These are phyloP conservation scores for Desmophyllum pertusum DNA, from an alignment of 92 coral and sea anemone genomes.

Conservation along the genomic window DNA sequence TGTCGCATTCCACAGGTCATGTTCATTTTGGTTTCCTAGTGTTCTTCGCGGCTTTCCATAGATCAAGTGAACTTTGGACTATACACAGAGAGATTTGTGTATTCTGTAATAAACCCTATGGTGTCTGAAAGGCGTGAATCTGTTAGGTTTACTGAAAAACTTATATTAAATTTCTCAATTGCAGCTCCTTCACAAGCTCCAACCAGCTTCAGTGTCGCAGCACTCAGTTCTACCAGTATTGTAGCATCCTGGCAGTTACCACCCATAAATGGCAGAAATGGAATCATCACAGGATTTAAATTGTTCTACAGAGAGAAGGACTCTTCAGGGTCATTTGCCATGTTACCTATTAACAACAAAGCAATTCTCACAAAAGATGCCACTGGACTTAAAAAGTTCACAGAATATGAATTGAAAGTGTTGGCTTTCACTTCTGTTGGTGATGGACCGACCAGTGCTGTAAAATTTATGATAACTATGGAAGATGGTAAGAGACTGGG, in stretches of 20 bases:
- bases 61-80: too few species aligned
- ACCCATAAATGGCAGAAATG: too few species aligned
- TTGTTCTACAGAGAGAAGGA: too few species aligned
- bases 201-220: neutral
- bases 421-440: slow-evolving; percentile 6
- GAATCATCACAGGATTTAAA: too few species aligned
- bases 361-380: neutral
- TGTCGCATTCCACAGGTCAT: too few species aligned
- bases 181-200: slow-evolving; percentile 5
- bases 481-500: neutral
- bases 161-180: neutral
- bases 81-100: too few species aligned
- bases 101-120: neutral
- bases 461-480: neutral
- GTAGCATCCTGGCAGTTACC: too few species aligned
- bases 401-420: slow-evolving; percentile 41
- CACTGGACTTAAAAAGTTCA: slow-evolving; percentile 29
- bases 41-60: too few species aligned
- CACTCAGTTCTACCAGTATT: slow-evolving; percentile 21
- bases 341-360: neutral
- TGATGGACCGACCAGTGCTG: neutral
- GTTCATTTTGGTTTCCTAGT: too few species aligned
- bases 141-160: too few species aligned
- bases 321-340: neutral
- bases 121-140: neutral